Conservation (phyloP, 2,113 vertebrate species). For the Forbesichthys papilliferus region DNA sequence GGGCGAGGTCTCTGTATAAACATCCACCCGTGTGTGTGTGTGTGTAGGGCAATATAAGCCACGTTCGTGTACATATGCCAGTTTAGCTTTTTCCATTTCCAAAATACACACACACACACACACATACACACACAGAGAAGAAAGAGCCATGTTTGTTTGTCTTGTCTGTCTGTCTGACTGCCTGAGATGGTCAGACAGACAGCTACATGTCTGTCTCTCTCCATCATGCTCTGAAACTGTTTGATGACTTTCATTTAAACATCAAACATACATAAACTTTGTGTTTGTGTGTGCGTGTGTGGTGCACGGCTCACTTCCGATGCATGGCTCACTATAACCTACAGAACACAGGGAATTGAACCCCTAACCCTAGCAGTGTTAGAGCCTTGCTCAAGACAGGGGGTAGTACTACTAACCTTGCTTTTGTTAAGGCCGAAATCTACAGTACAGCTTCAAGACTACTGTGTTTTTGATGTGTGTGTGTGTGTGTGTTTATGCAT, state of each 20-base stretch:
- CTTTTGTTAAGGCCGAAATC: background rate
- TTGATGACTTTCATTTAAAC: constrained; percentile 70
- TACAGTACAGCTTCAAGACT: background rate
- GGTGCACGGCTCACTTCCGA: background rate
- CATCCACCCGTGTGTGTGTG: constrained; percentile 8
- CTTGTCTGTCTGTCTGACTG: background rate
- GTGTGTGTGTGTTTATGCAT: constrained; percentile 18
- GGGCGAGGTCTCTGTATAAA: constrained; percentile 7
- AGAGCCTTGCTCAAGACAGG: background rate
- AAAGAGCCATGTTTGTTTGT: background rate
- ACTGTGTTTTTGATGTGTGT: constrained; percentile 12
- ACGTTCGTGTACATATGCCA: background rate
- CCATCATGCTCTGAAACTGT: constrained; percentile 36
- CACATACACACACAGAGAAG: background rate
- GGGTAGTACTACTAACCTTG: background rate
- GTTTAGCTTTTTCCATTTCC: constrained; percentile 2
- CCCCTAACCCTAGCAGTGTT: background rate
- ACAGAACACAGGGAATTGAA: background rate
- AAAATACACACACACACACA: constrained; percentile 1
- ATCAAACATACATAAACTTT: constrained; percentile 35
- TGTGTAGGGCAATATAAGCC: background rate
- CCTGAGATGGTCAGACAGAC: background rate
- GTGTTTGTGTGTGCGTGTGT: constrained; percentile 1
- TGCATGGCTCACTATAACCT: background rate
- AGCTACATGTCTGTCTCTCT: background rate